Evolutionary conservation across 1,140 invertebrate species (phyloP).

Genomic region (Calliopsis andreniformis): DNA sequence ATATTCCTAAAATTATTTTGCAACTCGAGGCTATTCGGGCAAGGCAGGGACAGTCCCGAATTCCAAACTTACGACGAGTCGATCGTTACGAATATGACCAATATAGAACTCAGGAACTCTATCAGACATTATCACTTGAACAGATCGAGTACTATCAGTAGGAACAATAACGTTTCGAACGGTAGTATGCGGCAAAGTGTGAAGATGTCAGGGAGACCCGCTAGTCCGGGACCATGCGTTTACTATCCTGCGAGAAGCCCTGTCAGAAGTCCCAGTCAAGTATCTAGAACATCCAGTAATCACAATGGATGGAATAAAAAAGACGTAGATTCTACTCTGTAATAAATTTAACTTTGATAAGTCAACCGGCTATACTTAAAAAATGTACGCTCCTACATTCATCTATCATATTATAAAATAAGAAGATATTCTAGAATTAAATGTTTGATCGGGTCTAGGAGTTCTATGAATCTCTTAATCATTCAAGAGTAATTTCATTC

Average conservation of each 20-base stretch:
- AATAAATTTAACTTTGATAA: conserved; percentile 31
- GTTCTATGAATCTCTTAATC: background rate
- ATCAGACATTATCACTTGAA: conserved; percentile 83
- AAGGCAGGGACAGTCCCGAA: conserved; percentile 86
- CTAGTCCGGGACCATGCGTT: conserved; percentile 85
- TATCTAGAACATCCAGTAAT: conserved; percentile 54
- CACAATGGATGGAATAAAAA: conserved; percentile 70
- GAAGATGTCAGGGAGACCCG: conserved; percentile 73
- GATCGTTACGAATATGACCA: conserved; percentile 87
- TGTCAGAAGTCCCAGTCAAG: conserved; percentile 71
- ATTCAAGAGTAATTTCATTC: background rate
- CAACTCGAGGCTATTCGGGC: conserved; percentile 82
- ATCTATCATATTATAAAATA: background rate
- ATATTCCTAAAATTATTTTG: conserved; percentile 94
- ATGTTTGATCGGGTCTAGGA: background rate
- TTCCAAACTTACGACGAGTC: conserved; percentile 89
- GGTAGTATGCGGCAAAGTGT: conserved; percentile 72
- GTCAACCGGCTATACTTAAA: background rate
- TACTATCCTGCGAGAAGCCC: conserved; percentile 84
- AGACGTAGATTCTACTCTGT: conserved; percentile 61
- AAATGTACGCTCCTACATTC: background rate
- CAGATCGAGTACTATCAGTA: conserved; percentile 83
- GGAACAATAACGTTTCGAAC: conserved; percentile 79
- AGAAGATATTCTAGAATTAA: background rate
- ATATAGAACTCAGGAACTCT: conserved; percentile 83